phyloP scores from a whole-genome alignment of 2,113 vertebrate genomes.

The Anser brachyrhynchus region DNA sequence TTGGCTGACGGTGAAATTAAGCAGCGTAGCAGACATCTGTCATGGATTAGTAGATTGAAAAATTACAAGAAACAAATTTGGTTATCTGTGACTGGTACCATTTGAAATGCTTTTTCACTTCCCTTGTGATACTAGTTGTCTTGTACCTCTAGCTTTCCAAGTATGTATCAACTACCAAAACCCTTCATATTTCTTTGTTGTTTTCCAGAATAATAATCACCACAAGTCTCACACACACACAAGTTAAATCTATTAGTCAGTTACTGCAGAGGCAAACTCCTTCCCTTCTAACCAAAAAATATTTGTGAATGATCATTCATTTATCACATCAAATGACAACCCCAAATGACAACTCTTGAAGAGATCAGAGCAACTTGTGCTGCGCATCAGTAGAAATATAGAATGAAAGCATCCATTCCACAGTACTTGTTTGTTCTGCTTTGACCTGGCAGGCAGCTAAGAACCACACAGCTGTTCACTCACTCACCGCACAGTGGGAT shows the following conservation, averaged over 20 bases:
- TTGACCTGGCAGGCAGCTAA: not conserved
- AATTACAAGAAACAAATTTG: slow-evolving; percentile 24
- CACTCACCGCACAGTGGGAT: not conserved
- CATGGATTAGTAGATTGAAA: slow-evolving; percentile 14
- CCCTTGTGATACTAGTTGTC: not conserved
- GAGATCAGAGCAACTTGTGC: not conserved
- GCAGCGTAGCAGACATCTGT: slow-evolving; percentile 44
- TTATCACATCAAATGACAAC: not conserved
- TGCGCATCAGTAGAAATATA: not conserved
- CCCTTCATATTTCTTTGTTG: not conserved
- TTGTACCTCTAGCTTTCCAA: slow-evolving; percentile 2
- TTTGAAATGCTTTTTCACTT: not conserved
- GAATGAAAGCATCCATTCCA: not conserved
- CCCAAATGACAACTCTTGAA: not conserved
- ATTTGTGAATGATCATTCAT: not conserved
- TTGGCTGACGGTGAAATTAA: slow-evolving; percentile 44
- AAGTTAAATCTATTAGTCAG: not conserved
- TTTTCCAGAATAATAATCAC: not conserved
- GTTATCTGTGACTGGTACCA: not conserved
- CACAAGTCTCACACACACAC: not conserved
- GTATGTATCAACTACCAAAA: not conserved
- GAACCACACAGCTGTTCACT: not conserved
- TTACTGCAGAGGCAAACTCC: not conserved
- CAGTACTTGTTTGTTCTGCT: not conserved
- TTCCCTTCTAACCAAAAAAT: not conserved